Evolutionary conservation across 2,888 invertebrate species (phyloP), one percentile per base, ranked within the genome.

Genomic region (Patella ulyssiponensis): DNA sequence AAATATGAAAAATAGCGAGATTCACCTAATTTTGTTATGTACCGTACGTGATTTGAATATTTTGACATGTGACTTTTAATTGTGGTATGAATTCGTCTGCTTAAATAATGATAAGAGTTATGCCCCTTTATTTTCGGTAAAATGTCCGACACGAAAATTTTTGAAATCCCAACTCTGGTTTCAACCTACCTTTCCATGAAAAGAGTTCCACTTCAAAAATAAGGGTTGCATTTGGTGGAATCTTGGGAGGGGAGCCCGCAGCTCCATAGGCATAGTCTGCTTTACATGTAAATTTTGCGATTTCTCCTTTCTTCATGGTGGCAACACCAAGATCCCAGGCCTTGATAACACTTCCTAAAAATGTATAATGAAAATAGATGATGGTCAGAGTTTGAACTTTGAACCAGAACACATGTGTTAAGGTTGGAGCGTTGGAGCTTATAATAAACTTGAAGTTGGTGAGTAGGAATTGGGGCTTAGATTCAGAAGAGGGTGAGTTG

Each of bases 271-370:
- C 98, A 92, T 97, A 98, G 79, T 96, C 95, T 0, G 98, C 94
- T 74, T 95, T 95, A 92, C 98, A 97, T 0, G 95, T 96, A 74
- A 99, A 92, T 75, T 94, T 93, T 73, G 96, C 95, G 75, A 95
- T 93, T 92, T 98, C 98, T 0, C 96, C 96, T 86, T 95, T 95
- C 92, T 95, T 96, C 99, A 99, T 99, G 0, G 96, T 95, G 0
- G 96, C 95, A 20, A 99, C 95, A 52, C 97, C 98, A 83, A 96
- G 94, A 88, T 99, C 98, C 96, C 98, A 99, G 92, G 95, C 97
- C 93, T 96, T 96, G 82, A 98, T 98, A 1, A 98, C 97, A 75
- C 92, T 92, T 0, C 94, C 96, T 96, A 86, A 33, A 33, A 90
- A 87, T 71, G 70, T 53, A 54, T 2, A 51, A 72, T 69, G 53